A percentile compares a stretch with the other conserved stretches of the same genome.
Evolutionary conservation across 1,140 invertebrate species (phyloP).

Genomic region (Rhopalosiphum maidis): DNA sequence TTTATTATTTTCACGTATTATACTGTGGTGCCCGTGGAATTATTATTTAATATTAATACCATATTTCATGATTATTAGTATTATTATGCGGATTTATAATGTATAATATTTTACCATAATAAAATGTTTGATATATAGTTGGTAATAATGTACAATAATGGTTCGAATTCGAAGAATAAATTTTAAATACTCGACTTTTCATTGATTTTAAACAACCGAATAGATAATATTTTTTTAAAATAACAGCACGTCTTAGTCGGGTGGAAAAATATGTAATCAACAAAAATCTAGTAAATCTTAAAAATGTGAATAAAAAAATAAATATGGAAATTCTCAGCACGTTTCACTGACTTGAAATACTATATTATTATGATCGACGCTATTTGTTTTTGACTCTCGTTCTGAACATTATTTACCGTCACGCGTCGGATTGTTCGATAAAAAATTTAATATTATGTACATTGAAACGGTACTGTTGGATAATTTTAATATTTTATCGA

Average conservation of each 20-base stretch:
- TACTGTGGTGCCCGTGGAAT: not conserved
- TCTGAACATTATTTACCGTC: not conserved
- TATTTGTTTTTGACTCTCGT: not conserved
- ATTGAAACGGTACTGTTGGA: not conserved
- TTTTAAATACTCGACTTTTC: not conserved
- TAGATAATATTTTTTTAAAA: not conserved
- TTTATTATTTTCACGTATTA: not conserved
- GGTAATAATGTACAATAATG: not conserved
- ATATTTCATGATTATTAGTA: conserved; percentile 20
- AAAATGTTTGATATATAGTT: not conserved
- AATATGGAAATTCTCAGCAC: not conserved
- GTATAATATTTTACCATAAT: not conserved
- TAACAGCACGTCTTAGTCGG: not conserved
- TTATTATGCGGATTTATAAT: not conserved
- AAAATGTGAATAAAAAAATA: conserved; percentile 13
- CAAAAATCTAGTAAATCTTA: not conserved
- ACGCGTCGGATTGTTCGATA: not conserved
- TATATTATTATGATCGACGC: not conserved
- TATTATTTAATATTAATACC: conserved; percentile 21
- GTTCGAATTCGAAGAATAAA: not conserved
- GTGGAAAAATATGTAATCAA: not conserved
- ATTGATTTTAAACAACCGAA: not conserved
- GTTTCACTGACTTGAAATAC: not conserved
- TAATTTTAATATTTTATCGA: conserved; percentile 31
- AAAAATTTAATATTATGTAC: not conserved